Evolutionary conservation across 2,113 vertebrate species (phyloP).

Genomic region (Paedocypris sp.): DNA sequence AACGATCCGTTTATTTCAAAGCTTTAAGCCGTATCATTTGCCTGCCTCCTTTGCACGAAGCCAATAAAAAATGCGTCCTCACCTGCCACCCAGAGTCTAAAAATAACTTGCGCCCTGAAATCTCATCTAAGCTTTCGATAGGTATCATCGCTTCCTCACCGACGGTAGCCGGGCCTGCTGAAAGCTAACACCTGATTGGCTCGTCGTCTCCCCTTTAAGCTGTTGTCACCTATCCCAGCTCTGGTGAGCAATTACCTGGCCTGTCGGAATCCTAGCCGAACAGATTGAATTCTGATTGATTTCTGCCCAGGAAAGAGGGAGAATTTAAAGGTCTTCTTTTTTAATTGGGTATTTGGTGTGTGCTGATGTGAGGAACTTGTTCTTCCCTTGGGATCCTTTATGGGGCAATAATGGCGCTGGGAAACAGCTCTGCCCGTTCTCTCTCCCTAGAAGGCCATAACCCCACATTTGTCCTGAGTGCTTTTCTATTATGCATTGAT

Average conservation of each 20-base stretch:
- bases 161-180: conserved; percentile 47
- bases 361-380: conserved; percentile 69
- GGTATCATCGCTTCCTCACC: conserved; percentile 31
- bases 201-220: conserved; percentile 61
- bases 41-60: conserved; percentile 26
- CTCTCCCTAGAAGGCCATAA: conserved; percentile 69
- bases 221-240: conserved; percentile 70
- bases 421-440: conserved; percentile 62
- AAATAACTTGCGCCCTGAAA: conserved; percentile 32
- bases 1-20: conserved; percentile 33
- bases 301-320: conserved; percentile 64
- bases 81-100: conserved; percentile 33
- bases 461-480: conserved; percentile 74
- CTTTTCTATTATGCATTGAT: conserved; percentile 79
- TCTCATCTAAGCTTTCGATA: conserved; percentile 20
- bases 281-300: conserved; percentile 77
- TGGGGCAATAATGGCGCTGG: conserved; percentile 71
- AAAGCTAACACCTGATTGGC: conserved; percentile 62
- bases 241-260: conserved; percentile 72
- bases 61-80: too few species aligned
- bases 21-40: conserved; percentile 27
- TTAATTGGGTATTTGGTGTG: conserved; percentile 76
- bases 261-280: conserved; percentile 70
- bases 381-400: conserved; percentile 67
- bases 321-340: conserved; percentile 70